These are phyloP conservation scores for Galbula dea DNA, from an alignment of 2,113 vertebrate species.

Conservation along the genomic window DNA sequence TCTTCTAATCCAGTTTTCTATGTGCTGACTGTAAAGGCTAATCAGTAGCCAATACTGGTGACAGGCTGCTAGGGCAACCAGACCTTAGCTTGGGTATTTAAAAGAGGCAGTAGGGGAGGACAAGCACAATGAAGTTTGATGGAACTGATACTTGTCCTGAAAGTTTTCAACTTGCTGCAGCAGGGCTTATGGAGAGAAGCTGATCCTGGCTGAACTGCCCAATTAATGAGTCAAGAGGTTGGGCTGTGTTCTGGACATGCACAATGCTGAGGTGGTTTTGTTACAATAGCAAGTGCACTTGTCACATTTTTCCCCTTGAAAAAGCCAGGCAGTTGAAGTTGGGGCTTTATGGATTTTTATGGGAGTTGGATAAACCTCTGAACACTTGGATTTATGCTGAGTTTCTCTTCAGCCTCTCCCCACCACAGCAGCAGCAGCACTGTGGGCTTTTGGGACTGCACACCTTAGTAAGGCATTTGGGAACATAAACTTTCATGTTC, in stretches of 20 bases:
- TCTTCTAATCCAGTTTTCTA: not conserved
- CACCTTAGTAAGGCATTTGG: conserved; percentile 10
- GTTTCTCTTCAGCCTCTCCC: not conserved
- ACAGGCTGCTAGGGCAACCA: not conserved
- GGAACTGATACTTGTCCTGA: not conserved
- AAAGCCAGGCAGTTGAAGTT: not conserved
- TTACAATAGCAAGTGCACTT: not conserved
- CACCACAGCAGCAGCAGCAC: not conserved
- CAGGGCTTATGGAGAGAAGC: not conserved
- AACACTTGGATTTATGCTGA: not conserved
- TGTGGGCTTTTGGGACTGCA: conserved; percentile 5
- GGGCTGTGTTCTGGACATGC: not conserved
- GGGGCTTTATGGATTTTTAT: not conserved
- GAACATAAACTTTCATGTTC: not conserved
- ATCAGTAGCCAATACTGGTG: not conserved
- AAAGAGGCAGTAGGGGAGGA: not conserved
- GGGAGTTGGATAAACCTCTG: not conserved
- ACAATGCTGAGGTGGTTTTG: not conserved
- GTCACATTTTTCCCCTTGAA: not conserved
- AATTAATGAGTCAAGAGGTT: not conserved
- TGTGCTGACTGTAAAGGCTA: not conserved
- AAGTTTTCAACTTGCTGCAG: not conserved
- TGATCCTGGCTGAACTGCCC: not conserved
- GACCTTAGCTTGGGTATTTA: not conserved
- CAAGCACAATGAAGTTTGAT: not conserved